Evolutionary conservation across 1,140 invertebrate genomes (phyloP), one percentile per base, ranked within the genome.

Genomic region (Melipona quadrifasciata): DNA sequence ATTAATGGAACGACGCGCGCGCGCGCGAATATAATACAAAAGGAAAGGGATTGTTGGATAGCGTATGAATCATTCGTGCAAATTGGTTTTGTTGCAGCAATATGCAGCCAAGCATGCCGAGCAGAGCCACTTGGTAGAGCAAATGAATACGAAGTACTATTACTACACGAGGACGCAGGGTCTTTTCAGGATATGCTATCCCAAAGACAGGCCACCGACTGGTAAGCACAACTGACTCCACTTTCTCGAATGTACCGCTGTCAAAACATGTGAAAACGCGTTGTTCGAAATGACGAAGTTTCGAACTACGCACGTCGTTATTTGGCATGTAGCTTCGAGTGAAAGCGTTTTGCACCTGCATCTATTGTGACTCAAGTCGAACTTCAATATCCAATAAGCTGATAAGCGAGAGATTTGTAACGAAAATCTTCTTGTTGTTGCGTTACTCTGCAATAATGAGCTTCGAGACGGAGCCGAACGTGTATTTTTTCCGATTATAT

Each of bases 131-230:
- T 95, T 98, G 80, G 93, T 98, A 77, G 97, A 98, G 86, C 96
- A 96, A 89, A 95, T 98, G 93, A 97, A 98, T 92, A 96, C 95
- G 75, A 98, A 98, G 94, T 98, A 97, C 93, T 98, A 96, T 91
- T 98, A 97, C 93, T 98, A 96, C 94, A 97, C 97, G 61, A 96
- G 98, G 92, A 98, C 98, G 87, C 96, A 98, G 91, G 98, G 98
- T 90, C 95, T 99, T 10, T 99, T 99, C 95, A 96, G 98, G 91
- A 97, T 98, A 94, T 99, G 98, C 92, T 99, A 98, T 93, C 97
- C 98, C 39, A 98, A 98, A 94, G 97, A 98, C 92, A 96, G 97
- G 88, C 97, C 98, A 70, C 97, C 97, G 34, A 96, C 96, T 92
- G 97, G 98, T 98, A 95, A 96, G 95, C 17, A 16, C 21, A 47